Evolutionary conservation across 1,140 invertebrate species (phyloP).

Genomic region (Sitophilus oryzae): DNA sequence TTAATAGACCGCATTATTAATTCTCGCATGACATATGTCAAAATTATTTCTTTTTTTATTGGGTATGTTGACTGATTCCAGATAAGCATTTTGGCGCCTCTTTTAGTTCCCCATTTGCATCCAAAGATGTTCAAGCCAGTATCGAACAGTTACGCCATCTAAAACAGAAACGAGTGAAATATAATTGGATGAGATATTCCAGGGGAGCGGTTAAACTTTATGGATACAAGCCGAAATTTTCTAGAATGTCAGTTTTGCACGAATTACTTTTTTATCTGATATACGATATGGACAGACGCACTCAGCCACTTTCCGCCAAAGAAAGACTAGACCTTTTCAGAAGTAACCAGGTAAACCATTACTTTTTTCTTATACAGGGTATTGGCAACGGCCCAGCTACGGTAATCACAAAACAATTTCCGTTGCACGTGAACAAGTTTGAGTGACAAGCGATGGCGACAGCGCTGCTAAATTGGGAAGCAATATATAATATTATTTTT

Average conservation of each 20-base stretch:
- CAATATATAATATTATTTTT: too few relatives aligned
- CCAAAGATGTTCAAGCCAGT: slow-evolving; percentile 27
- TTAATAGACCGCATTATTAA: too few relatives aligned
- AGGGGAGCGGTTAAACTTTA: slow-evolving; percentile 22
- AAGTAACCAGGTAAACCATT: slow-evolving; percentile 11
- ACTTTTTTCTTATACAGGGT: not conserved
- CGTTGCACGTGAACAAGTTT: too few relatives aligned
- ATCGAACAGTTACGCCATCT: slow-evolving; percentile 27
- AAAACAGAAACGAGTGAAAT: slow-evolving; percentile 3
- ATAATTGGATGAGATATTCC: not conserved
- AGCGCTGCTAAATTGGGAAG: too few relatives aligned
- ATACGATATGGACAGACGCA: slow-evolving; percentile 37
- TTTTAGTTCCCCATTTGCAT: slow-evolving; percentile 21
- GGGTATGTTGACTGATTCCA: too few relatives aligned
- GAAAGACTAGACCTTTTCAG: slow-evolving; percentile 18
- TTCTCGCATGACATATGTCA: too few relatives aligned
- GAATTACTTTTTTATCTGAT: slow-evolving; percentile 64
- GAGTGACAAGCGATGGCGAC: too few relatives aligned
- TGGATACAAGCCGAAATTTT: slow-evolving; percentile 56
- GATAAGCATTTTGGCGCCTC: not conserved
- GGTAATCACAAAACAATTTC: too few relatives aligned
- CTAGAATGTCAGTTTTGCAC: slow-evolving; percentile 61
- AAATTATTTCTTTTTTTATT: too few relatives aligned
- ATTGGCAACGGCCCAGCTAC: not conserved
- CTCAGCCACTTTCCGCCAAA: slow-evolving; percentile 38